phyloP scores from a whole-genome alignment of 2,113 vertebrate genomes.

The Campylomormyrus tamandua region DNA sequence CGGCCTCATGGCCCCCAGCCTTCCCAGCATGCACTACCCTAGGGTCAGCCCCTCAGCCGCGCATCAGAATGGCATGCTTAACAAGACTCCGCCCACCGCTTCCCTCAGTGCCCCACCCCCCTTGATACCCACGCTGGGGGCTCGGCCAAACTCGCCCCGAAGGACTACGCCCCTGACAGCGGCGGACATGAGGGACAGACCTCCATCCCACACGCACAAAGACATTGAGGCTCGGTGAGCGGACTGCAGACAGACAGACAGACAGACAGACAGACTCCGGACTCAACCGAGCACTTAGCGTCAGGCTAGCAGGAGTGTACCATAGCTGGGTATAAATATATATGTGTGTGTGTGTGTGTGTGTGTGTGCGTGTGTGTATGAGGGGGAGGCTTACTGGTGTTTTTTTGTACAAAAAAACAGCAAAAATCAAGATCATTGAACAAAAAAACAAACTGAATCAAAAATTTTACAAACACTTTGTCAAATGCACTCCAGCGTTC shows the following conservation, averaged over 20 bases:
- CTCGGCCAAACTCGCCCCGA: constrained; percentile 77
- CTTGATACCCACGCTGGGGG: constrained; percentile 84
- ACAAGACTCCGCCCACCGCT: constrained; percentile 86
- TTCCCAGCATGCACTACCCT: constrained; percentile 95
- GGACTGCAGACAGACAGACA: constrained; percentile 9
- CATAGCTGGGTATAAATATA: constrained; percentile 62
- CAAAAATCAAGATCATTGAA: constrained; percentile 23
- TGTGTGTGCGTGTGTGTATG: neutral
- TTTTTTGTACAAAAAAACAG: constrained; percentile 47
- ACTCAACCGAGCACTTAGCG: constrained; percentile 60
- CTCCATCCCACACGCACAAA: constrained; percentile 83
- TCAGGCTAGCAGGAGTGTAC: constrained; percentile 55
- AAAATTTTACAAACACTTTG: constrained; percentile 66
- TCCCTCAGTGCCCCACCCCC: constrained; percentile 91
- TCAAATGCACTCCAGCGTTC: constrained; percentile 54
- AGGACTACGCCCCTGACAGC: constrained; percentile 88
- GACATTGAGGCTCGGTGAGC: constrained; percentile 91
- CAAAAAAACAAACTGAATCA: constrained; percentile 33
- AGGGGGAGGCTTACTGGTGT: constrained; percentile 15
- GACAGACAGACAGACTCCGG: constrained; percentile 37
- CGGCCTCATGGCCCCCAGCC: constrained; percentile 74
- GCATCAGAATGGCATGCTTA: constrained; percentile 85
- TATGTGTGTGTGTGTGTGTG: neutral
- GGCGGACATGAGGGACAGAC: constrained; percentile 84
- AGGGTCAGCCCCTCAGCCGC: constrained; percentile 77